Conservation (phyloP, 2,113 vertebrate species). For the Ammodytes dubius region DNA sequence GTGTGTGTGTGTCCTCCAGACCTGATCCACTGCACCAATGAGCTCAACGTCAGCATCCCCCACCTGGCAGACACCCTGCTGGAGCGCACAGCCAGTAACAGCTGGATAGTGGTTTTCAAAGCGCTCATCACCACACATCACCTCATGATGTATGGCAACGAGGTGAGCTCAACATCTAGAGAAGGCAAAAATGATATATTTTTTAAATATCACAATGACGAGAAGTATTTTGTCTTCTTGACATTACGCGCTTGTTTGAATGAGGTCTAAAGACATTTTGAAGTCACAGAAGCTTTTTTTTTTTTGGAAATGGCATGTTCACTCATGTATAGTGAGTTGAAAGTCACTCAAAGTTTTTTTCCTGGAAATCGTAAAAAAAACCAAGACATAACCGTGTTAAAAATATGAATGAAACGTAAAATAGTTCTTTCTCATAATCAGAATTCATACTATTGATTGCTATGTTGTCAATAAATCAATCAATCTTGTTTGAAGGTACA, state of each 20-base stretch:
- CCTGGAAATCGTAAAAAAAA: not conserved
- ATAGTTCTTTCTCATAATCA: too few relatives aligned
- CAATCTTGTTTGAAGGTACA: too few relatives aligned
- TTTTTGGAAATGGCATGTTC: too few relatives aligned
- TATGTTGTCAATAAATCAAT: too few relatives aligned
- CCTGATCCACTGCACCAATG: conserved; percentile 95
- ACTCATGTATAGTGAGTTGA: too few relatives aligned
- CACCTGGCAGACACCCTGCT: conserved; percentile 93
- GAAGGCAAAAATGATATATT: not conserved
- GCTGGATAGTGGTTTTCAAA: conserved; percentile 98
- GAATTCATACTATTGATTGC: too few relatives aligned
- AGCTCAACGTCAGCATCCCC: conserved; percentile 94
- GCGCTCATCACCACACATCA: conserved; percentile 96
- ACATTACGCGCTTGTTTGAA: not conserved
- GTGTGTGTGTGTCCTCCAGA: conserved; percentile 78
- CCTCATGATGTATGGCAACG: conserved; percentile 97
- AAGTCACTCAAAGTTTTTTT: too few relatives aligned
- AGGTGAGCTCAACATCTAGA: conserved; percentile 85
- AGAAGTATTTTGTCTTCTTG: conserved; percentile 1
- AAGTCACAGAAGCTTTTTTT: not conserved
- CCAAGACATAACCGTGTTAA: not conserved
- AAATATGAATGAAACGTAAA: too few relatives aligned
- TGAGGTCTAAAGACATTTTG: not conserved
- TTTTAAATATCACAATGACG: not conserved
- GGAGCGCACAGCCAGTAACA: conserved; percentile 92